Base-by-base conservation (phyloP, 1,140 invertebrate genomes). In the Trichoplusia ni region DNA sequence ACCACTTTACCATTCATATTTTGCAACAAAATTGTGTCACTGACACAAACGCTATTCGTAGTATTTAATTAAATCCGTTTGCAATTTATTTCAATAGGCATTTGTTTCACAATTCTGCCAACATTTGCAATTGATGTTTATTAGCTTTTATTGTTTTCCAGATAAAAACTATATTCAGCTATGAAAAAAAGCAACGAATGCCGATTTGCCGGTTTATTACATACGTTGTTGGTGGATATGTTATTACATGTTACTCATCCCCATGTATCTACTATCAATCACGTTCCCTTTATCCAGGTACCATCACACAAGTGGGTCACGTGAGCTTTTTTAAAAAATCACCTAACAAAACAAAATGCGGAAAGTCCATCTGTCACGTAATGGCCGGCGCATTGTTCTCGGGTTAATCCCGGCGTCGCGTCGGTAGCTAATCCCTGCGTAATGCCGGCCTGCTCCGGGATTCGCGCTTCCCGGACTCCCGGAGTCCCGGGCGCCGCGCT, bases 351-450 rank as follows among this genome's bases (percentile, higher is more conserved):
- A 59, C 44, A 49, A 13, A 49, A 25, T 35, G 40, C 38, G 25
- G 46, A 37, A 67, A 72, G 60, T 64, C 65, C 51, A 40, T 56
- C 66, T 60, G 56, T 71, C 73, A 68, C 58, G 51, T 74, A 79
- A 79, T 74, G 67, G 67, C 53, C 54, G 58, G 62, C 73, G 66
- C 72, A 82, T 84, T 84, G 77, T 84, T 70, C 69, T 66, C 63
- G 49, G 67, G 60, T 54, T 81, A 75, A 84, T 73, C 75, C 79
- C 71, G 60, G 62, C 56, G 40, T 29, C 53, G 65, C 67, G 71
- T 58, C 73, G 73, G 67, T 67, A 64, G 71, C 67, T 83, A 83
- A 83, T 79, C 78, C 80, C 66, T 66, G 62, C 63, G 73, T 71
- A 75, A 82, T 80, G 67, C 70, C 64, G 69, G 58, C 62, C 60